phyloP scores from a whole-genome alignment of 1,140 invertebrate genomes.

The Acromyrmex charruanus region DNA sequence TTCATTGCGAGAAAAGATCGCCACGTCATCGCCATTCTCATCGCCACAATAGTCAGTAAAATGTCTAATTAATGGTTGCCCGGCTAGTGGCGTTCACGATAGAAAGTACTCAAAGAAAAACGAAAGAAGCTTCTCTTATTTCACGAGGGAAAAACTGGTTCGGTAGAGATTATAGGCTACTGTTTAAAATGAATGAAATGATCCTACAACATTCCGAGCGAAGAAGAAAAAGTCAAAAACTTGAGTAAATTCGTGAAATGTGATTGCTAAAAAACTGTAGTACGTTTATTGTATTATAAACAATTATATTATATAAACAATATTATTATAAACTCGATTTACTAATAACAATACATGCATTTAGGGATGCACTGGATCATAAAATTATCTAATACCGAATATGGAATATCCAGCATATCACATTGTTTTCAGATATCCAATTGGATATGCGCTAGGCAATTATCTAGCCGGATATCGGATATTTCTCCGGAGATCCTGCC shows the following conservation, averaged over 20 bases:
- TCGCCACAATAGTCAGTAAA: conserved; percentile 64
- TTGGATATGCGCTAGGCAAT: too few species aligned
- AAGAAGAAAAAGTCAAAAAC: background rate
- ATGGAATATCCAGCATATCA: too few species aligned
- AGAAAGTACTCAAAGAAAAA: conserved; percentile 16
- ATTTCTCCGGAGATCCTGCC: too few species aligned
- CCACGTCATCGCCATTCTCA: conserved; percentile 68
- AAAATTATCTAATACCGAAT: too few species aligned
- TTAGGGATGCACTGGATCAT: too few species aligned
- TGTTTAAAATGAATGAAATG: conserved; percentile 34
- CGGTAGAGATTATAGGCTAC: conserved; percentile 47
- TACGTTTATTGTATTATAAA: background rate
- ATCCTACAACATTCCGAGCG: background rate
- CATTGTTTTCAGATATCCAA: too few species aligned
- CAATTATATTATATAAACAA: background rate
- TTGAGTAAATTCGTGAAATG: background rate
- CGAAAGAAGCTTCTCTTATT: background rate
- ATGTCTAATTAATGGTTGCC: conserved; percentile 71
- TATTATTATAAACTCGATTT: background rate
- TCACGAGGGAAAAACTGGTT: conserved; percentile 29
- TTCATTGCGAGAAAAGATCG: conserved; percentile 36
- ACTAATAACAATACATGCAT: background rate
- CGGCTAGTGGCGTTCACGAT: conserved; percentile 43
- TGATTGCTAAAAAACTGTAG: too few species aligned
- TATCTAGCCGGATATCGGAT: too few species aligned